These are phyloP conservation scores for Sarcophaga caerulescens DNA, from an alignment of 2,888 invertebrate species.

Conservation along the genomic window DNA sequence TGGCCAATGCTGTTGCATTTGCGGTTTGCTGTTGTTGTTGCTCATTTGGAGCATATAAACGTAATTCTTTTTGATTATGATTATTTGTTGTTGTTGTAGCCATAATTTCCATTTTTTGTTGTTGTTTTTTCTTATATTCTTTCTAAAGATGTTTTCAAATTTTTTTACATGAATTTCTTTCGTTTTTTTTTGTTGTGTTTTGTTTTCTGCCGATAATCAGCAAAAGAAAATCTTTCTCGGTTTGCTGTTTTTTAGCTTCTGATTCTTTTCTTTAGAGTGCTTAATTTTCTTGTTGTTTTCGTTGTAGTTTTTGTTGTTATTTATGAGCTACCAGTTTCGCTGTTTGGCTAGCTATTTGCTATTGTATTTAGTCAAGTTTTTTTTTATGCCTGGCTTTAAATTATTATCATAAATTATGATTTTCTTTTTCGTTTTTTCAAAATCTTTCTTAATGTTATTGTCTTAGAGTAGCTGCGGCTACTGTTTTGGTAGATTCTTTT, in stretches of 20 bases:
- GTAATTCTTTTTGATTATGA: conserved; percentile 76
- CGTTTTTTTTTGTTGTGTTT: not conserved
- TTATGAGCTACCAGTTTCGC: conserved; percentile 66
- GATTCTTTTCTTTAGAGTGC: not conserved
- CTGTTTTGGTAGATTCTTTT: conserved; percentile 63
- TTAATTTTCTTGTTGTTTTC: not conserved
- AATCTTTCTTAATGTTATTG: conserved; percentile 66
- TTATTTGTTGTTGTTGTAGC: conserved; percentile 74
- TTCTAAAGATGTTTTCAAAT: not conserved
- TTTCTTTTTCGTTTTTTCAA: conserved; percentile 50
- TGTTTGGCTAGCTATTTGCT: conserved; percentile 55
- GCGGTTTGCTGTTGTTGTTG: conserved; percentile 49
- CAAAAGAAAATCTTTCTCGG: not conserved
- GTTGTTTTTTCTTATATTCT: not conserved
- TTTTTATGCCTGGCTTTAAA: conserved; percentile 76
- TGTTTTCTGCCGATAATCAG: not conserved
- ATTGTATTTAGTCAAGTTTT: conserved; percentile 68
- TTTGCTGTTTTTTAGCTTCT: not conserved
- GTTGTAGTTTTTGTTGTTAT: conserved; percentile 18
- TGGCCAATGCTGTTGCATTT: conserved; percentile 50
- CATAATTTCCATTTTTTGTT: conserved; percentile 62
- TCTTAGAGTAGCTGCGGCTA: conserved; percentile 64
- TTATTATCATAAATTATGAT: conserved; percentile 78
- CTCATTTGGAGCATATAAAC: conserved; percentile 71
- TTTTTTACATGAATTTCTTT: conserved; percentile 47